Conservation (phyloP, 1,140 invertebrate species). For the Amphibalanus amphitrite region DNA sequence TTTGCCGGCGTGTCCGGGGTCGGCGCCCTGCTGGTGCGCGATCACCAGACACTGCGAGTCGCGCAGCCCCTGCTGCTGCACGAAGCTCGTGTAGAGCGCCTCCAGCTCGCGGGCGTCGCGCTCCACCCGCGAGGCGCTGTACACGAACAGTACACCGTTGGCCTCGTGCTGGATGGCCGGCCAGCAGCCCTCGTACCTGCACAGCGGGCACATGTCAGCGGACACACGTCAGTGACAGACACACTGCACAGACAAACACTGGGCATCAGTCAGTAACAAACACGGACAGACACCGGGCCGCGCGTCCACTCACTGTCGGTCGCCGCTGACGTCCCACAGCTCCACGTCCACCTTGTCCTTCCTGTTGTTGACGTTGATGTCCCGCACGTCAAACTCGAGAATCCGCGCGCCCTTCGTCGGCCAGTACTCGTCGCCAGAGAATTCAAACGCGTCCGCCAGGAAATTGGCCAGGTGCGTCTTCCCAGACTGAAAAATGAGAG, state of each 20-base stretch:
- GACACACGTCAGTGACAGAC: too few relatives aligned
- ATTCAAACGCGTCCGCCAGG: constrained; percentile 43
- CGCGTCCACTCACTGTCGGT: too few relatives aligned
- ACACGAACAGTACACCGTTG: constrained; percentile 56
- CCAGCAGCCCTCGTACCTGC: constrained; percentile 58
- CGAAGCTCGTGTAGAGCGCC: constrained; percentile 52
- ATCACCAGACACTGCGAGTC: constrained; percentile 22
- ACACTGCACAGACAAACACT: too few relatives aligned
- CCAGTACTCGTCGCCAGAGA: constrained; percentile 37
- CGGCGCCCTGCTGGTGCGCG: constrained; percentile 21
- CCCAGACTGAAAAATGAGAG: constrained; percentile 43
- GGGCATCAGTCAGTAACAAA: too few relatives aligned
- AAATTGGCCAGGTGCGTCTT: constrained; percentile 47
- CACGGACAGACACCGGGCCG: too few relatives aligned
- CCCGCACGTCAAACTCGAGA: constrained; percentile 44
- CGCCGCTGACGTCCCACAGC: constrained; percentile 53
- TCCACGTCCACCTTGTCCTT: constrained; percentile 40
- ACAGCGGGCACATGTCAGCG: constrained; percentile 17
- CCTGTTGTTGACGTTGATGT: constrained; percentile 32
- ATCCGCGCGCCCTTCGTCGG: constrained; percentile 48
- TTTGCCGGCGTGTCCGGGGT: constrained; percentile 11
- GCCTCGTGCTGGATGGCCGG: constrained; percentile 47
- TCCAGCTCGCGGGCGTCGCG: constrained; percentile 44
- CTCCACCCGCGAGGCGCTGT: constrained; percentile 36
- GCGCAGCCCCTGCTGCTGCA: constrained; percentile 31